These are phyloP conservation scores for Lasioglossum morio DNA, from an alignment of 2,888 invertebrate species.

Conservation along the genomic window DNA sequence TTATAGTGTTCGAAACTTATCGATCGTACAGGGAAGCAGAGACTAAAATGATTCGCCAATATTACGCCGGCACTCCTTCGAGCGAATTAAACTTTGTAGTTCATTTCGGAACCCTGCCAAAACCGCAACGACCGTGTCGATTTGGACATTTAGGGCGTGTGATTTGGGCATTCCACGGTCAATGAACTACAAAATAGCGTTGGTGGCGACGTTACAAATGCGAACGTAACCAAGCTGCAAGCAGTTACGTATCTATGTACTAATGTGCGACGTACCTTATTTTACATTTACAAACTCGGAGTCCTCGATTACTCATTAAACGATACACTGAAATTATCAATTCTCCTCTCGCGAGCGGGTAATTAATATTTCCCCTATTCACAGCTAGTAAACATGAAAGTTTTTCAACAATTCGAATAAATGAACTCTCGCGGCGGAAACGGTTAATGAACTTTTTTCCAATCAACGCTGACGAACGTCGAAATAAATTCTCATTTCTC, in stretches of 20 bases:
- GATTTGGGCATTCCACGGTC: conserved; percentile 16
- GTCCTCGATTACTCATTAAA: not conserved
- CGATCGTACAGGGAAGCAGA: not conserved
- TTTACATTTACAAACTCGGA: not conserved
- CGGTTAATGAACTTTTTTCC: not conserved
- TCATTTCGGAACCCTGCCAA: conserved; percentile 7
- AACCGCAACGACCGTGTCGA: conserved; percentile 21
- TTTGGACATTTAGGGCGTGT: conserved; percentile 20
- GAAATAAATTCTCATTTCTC: not conserved
- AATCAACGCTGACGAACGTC: not conserved
- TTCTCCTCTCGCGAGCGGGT: not conserved
- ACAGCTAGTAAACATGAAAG: not conserved
- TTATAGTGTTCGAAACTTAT: not conserved
- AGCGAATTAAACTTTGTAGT: conserved; percentile 10
- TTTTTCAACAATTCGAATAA: not conserved
- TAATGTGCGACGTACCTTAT: not conserved
- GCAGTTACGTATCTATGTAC: not conserved
- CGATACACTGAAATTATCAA: not conserved
- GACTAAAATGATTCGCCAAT: not conserved
- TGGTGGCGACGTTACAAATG: conserved; percentile 2
- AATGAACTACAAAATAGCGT: conserved; percentile 8
- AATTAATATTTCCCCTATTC: not conserved
- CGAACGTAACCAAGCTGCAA: conserved; percentile 9
- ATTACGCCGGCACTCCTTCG: not conserved
- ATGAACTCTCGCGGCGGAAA: not conserved